Conservation (phyloP, 2,888 invertebrate species). For the Oxystoma pomonae region DNA sequence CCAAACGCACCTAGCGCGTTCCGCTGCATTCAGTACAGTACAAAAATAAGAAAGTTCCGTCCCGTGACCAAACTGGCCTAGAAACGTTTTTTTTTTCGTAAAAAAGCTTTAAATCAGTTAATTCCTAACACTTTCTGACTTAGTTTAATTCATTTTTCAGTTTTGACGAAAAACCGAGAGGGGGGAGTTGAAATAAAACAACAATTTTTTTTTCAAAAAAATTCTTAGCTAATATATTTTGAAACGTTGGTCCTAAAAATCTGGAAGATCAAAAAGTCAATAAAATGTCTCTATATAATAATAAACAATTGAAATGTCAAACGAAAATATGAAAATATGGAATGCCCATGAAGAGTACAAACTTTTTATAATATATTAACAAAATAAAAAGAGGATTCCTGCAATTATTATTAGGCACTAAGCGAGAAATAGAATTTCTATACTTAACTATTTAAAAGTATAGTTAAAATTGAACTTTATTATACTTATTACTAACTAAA, state of each 20-base stretch:
- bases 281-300: neutral
- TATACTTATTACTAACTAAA: neutral
- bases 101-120: too few species aligned
- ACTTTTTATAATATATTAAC: neutral
- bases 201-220: neutral
- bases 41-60: too few species aligned
- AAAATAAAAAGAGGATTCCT: neutral
- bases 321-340: neutral
- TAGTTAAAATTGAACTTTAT: too few species aligned
- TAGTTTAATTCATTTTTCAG: too few species aligned
- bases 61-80: too few species aligned
- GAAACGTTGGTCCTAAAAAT: neutral
- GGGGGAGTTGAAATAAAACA: too few species aligned
- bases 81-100: too few species aligned
- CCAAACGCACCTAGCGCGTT: too few species aligned
- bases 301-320: neutral
- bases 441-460: too few species aligned
- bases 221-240: neutral
- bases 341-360: neutral
- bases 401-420: neutral
- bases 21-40: too few species aligned
- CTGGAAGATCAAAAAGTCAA: neutral
- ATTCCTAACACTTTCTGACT: too few species aligned
- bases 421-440: neutral
- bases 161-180: too few species aligned